Base-by-base conservation (phyloP, 1,140 invertebrate genomes). In the Chlorops oryzae region DNA sequence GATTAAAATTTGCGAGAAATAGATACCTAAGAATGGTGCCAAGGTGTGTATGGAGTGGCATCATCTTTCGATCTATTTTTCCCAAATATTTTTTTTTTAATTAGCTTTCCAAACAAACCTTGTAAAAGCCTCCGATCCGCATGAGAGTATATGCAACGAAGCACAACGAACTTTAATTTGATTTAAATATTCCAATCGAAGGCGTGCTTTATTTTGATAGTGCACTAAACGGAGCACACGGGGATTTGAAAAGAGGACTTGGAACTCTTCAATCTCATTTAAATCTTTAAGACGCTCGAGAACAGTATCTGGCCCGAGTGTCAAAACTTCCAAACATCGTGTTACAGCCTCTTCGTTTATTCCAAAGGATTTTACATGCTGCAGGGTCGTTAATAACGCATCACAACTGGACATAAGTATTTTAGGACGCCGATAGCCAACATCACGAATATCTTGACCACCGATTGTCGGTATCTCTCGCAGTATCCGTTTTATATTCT, bases 81-180 rank as follows among this genome's bases (percentile, higher is more conserved):
- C 13, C 6, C n/a, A n/a, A 41, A 21, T 4, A n/a, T n/a, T n/a
- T n/a, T n/a, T n/a, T n/a, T n/a, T n/a, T n/a, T n/a, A 41, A 0
- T 38, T 6, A 13, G 18, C n/a, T n/a, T n/a, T n/a, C n/a, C 17
- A 10, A 15, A 77, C 70, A 64, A 46, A 79, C 75, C 74, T 76
- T 23, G 77, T 75, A 65, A 81, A 81, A 3, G 74, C 65, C 55
- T 78, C 75, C 0, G 59, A 72, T 3, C 75, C 74, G 3, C 75
- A 64, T 1, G 78, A 74, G 18, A 81, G 62, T 53, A 79, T 73
- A 43, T 81, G 79, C 5, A 81, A 52, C 47, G 78, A 80, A 24
- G 69, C 77, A 51, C 78, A 80, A 25, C 76, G 74, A 32, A 78
- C 77, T 40, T 73, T 76, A 1, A 77, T 61, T 6, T 74, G 66